These are phyloP conservation scores for Agrochola circellaris DNA, from an alignment of 2,888 invertebrate genomes.

Conservation along the genomic window DNA sequence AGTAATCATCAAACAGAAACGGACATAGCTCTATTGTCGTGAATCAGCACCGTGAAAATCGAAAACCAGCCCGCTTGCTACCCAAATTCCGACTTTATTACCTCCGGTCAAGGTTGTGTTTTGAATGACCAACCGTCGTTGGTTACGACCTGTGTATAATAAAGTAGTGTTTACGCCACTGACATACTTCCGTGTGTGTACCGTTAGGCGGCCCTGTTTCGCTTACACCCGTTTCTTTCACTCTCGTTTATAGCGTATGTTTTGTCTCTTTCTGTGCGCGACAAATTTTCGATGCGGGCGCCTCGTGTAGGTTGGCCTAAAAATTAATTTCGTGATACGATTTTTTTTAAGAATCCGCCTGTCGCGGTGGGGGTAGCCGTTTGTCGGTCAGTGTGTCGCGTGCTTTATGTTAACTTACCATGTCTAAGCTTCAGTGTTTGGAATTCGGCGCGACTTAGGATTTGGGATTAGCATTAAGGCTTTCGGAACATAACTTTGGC, in stretches of 20 bases:
- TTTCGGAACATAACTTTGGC: slow-evolving; percentile 22
- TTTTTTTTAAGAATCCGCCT: slow-evolving; percentile 82
- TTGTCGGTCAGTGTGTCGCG: slow-evolving; percentile 82
- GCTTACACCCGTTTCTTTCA: slow-evolving; percentile 85
- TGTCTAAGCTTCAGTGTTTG: slow-evolving; percentile 47
- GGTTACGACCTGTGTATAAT: slow-evolving; percentile 80
- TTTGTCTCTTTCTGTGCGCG: slow-evolving; percentile 84
- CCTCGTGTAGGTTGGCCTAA: slow-evolving; percentile 88
- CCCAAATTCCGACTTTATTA: slow-evolving; percentile 76
- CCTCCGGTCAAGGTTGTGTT: slow-evolving; percentile 84
- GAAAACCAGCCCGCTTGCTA: slow-evolving; percentile 81
- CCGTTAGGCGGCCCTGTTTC: slow-evolving; percentile 90
- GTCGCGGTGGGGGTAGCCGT: slow-evolving; percentile 66
- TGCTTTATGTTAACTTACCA: slow-evolving; percentile 69
- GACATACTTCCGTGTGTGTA: slow-evolving; percentile 90
- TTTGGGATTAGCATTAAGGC: slow-evolving; percentile 46
- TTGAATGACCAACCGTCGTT: slow-evolving; percentile 70
- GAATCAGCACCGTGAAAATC: slow-evolving; percentile 90
- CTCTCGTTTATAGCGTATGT: slow-evolving; percentile 82
- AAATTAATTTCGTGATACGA: slow-evolving; percentile 88
- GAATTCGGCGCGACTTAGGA: slow-evolving; percentile 40
- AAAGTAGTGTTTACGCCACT: slow-evolving; percentile 85
- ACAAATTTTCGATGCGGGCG: slow-evolving; percentile 90
- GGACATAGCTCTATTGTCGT: slow-evolving; percentile 85
- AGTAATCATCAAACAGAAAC: slow-evolving; percentile 83